Evolutionary conservation across 2,888 invertebrate genomes (phyloP).

Genomic region (Mamestra brassicae): DNA sequence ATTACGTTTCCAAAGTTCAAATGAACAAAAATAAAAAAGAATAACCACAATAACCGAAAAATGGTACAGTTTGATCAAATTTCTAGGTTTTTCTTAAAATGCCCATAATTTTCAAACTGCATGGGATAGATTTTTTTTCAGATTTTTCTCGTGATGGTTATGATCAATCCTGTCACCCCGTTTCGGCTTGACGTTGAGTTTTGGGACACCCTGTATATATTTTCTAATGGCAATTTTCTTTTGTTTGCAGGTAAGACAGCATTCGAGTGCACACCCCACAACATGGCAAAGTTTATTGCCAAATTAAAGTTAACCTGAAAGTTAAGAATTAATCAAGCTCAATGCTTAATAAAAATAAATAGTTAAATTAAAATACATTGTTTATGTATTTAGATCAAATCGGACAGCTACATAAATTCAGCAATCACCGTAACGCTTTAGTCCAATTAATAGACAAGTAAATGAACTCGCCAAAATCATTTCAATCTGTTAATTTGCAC

Average conservation of each 20-base stretch:
- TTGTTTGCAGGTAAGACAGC: constrained; percentile 76
- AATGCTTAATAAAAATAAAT: constrained; percentile 42
- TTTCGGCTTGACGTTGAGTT: too few relatives aligned
- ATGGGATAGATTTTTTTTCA: too few relatives aligned
- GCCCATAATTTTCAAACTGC: too few relatives aligned
- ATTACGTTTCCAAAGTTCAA: too few relatives aligned
- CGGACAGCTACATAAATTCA: constrained; percentile 43
- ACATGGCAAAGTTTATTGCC: constrained; percentile 37
- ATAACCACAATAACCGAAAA: too few relatives aligned
- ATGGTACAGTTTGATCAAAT: too few relatives aligned
- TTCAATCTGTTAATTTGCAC: constrained; percentile 53
- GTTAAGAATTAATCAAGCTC: constrained; percentile 6
- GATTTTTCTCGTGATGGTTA: too few relatives aligned
- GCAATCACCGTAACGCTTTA: constrained; percentile 42
- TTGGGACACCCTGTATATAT: neutral
- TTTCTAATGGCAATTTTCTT: constrained; percentile 39
- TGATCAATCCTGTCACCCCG: too few relatives aligned
- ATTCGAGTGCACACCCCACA: neutral
- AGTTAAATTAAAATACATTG: constrained; percentile 24
- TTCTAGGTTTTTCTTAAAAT: too few relatives aligned
- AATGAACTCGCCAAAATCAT: constrained; percentile 56
- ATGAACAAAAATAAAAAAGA: too few relatives aligned
- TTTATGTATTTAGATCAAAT: constrained; percentile 28
- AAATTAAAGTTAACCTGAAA: neutral
- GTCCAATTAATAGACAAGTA: constrained; percentile 51